phyloP scores from a whole-genome alignment of 2,113 vertebrate genomes.

The Hippocampus mohnikei region DNA sequence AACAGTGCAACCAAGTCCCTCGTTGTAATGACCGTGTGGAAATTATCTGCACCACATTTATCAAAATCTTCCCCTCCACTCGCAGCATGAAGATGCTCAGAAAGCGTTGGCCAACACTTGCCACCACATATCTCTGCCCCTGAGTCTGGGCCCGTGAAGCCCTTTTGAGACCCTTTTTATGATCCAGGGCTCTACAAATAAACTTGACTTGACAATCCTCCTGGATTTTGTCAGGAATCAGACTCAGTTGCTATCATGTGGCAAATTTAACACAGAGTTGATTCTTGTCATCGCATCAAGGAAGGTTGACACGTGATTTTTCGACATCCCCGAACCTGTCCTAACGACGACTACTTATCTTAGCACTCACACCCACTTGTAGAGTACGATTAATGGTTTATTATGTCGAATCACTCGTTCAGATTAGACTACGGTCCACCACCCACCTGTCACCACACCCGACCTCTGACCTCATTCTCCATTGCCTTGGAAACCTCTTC shows the following conservation, averaged over 20 bases:
- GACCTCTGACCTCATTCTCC: constrained; percentile 92
- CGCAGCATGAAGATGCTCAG: no score
- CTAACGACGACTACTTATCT: constrained; percentile 86
- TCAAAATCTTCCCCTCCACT: no score
- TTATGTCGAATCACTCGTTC: constrained; percentile 99
- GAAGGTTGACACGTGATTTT: constrained; percentile 34
- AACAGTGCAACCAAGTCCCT: no score
- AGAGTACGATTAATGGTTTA: constrained; percentile 97
- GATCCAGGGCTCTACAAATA: no score
- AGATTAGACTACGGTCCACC: constrained; percentile 87
- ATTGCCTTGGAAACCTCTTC: constrained; percentile 87
- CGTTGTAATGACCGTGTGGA: no score
- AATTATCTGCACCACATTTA: no score
- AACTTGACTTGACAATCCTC: no score
- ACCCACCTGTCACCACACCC: constrained; percentile 73
- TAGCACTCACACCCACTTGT: constrained; percentile 45
- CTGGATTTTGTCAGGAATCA: no score
- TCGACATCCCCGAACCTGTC: constrained; percentile 69
- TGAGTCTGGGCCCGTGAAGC: no score
- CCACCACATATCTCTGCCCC: no score
- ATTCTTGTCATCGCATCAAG: constrained; percentile 24
- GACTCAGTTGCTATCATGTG: constrained; percentile 9
- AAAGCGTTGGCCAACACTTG: no score
- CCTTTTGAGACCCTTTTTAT: no score
- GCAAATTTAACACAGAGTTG: constrained; percentile 15